phyloP scores from a whole-genome alignment of 1,140 invertebrate species.

The Tetramorium alpestre region DNA sequence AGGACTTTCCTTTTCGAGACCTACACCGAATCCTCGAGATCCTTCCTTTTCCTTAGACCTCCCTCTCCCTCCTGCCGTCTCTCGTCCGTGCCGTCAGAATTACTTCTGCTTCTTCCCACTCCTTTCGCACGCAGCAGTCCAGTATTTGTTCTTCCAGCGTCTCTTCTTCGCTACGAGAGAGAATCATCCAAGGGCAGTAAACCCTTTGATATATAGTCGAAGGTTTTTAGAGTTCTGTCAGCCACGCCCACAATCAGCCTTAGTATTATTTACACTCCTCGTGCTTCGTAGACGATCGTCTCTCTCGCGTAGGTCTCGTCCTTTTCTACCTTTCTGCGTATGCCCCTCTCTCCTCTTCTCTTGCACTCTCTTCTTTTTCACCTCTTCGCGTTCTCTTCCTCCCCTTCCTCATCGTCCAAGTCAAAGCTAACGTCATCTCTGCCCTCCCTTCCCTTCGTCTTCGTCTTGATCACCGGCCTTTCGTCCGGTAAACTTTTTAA shows the following conservation, averaged over 20 bases:
- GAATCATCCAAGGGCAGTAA: conserved; percentile 85
- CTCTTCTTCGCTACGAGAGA: conserved; percentile 68
- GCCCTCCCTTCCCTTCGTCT: background rate
- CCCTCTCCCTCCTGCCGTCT: conserved; percentile 47
- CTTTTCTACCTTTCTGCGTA: conserved; percentile 48
- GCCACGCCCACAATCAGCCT: conserved; percentile 86
- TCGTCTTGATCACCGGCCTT: conserved; percentile 43
- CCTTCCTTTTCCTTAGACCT: conserved; percentile 60
- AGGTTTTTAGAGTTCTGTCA: conserved; percentile 86
- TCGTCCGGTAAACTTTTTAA: conserved; percentile 52
- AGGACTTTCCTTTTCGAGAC: conserved; percentile 14
- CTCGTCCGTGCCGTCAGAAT: conserved; percentile 53
- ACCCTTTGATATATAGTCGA: conserved; percentile 86
- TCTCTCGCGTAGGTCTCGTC: conserved; percentile 65
- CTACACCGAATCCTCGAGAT: conserved; percentile 25
- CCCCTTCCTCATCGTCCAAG: conserved; percentile 25
- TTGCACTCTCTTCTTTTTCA: background rate
- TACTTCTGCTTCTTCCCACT: conserved; percentile 59
- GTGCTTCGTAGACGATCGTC: conserved; percentile 77
- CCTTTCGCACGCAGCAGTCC: conserved; percentile 68
- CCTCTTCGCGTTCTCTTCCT: background rate
- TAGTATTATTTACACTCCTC: conserved; percentile 86
- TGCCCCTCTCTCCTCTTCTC: background rate
- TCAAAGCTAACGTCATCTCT: conserved; percentile 42
- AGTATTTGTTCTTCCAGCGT: conserved; percentile 76